Conservation (phyloP, 2,113 vertebrate genomes). For the Mesembrinibis cayennensis region DNA sequence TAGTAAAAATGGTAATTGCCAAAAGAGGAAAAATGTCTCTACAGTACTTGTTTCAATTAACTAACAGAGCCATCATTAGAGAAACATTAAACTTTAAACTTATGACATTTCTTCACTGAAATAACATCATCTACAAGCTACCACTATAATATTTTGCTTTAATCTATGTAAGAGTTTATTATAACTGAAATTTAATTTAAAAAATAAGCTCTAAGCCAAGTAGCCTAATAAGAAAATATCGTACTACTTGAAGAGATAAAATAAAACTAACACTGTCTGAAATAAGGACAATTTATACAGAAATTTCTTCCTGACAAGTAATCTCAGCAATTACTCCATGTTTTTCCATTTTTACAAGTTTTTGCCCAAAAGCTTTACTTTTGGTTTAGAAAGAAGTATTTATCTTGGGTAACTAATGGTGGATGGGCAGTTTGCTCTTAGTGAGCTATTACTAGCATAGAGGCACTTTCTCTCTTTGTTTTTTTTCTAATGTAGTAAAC, state of each 20-base stretch:
- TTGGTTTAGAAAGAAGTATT: not conserved
- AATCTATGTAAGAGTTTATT: not conserved
- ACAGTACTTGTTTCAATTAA: not conserved
- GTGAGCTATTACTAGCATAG: not conserved
- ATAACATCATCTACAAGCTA: not conserved
- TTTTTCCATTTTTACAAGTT: not conserved
- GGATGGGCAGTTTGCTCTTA: not conserved
- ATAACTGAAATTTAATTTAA: not conserved
- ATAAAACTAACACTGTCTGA: not conserved
- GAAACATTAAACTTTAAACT: not conserved
- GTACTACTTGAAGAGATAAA: not conserved
- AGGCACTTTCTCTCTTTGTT: not conserved
- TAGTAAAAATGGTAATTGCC: not conserved
- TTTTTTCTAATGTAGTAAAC: not conserved
- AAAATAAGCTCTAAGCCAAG: not conserved
- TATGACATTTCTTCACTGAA: not conserved
- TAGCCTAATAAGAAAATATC: not conserved
- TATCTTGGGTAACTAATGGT: not conserved
- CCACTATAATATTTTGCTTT: not conserved
- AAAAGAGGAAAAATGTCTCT: not conserved
- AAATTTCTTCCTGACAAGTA: not conserved
- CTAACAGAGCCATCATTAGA: not conserved
- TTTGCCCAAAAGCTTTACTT: not conserved
- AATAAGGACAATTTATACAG: not conserved
- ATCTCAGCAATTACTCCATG: not conserved